A percentile compares a stretch with the other conserved stretches of the same genome.
These are phyloP conservation scores for Lysandra bellargus DNA, from an alignment of 2,888 invertebrate species.

Conservation along the genomic window DNA sequence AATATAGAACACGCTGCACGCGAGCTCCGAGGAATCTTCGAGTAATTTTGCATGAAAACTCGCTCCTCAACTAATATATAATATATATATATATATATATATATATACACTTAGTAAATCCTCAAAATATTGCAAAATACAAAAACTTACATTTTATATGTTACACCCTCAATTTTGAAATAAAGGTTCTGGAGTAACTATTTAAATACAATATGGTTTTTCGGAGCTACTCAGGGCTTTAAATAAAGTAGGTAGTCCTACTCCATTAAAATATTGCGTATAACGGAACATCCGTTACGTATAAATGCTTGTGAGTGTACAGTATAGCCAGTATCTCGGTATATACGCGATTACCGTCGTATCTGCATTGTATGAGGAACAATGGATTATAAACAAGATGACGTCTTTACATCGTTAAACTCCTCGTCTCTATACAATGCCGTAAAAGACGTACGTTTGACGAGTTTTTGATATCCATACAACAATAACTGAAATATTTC, in stretches of 20 bases:
- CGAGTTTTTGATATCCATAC: constrained; percentile 42
- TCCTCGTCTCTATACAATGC: constrained; percentile 42
- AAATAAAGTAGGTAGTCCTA: too few relatives aligned
- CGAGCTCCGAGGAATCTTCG: neutral
- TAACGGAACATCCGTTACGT: neutral
- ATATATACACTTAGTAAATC: too few relatives aligned
- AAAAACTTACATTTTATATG: too few relatives aligned
- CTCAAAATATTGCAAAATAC: too few relatives aligned
- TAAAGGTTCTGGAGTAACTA: too few relatives aligned
- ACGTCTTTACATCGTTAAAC: constrained; percentile 43
- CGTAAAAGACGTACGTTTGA: constrained; percentile 43
- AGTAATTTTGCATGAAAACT: neutral
- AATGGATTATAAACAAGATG: constrained; percentile 45
- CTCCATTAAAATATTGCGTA: neutral
- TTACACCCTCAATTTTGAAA: too few relatives aligned
- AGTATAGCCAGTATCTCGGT: constrained; percentile 29
- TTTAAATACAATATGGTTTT: too few relatives aligned
- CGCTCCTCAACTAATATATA: too few relatives aligned
- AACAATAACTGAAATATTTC: constrained; percentile 13
- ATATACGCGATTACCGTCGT: constrained; percentile 40
- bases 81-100: too few relatives aligned
- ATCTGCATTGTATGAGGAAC: constrained; percentile 42
- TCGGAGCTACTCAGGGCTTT: too few relatives aligned
- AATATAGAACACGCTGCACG: neutral
- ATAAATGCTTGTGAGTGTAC: constrained; percentile 9